Conservation (phyloP, 2,113 vertebrate species). For the Leptobrachium leishanense region DNA sequence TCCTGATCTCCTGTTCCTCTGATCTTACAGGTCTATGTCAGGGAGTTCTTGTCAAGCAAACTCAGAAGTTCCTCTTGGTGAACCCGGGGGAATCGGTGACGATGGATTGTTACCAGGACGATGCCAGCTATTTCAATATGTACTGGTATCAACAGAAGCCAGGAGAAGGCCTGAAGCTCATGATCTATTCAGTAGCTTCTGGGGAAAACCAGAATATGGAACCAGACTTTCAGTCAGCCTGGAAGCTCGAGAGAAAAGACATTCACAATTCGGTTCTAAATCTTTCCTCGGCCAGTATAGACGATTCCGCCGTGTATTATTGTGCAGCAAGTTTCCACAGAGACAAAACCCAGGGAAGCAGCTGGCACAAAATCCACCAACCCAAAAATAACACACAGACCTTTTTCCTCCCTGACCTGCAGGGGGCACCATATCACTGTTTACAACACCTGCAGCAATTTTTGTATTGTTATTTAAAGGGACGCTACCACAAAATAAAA, state of each 20-base stretch:
- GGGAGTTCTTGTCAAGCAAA: neutral
- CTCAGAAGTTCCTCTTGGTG: neutral
- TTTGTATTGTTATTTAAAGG: too few species aligned
- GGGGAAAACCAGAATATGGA: neutral
- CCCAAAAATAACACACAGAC: neutral
- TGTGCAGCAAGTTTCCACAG: slow-evolving; percentile 26
- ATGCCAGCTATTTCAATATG: neutral
- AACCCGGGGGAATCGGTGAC: neutral
- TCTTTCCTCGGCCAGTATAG: neutral
- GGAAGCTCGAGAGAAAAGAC: neutral
- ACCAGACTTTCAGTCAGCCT: neutral
- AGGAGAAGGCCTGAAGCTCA: slow-evolving; percentile 9
- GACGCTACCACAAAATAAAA: too few species aligned
- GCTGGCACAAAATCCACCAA: neutral
- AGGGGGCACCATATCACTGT: too few species aligned
- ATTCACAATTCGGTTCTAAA: neutral
- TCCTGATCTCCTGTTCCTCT: neutral
- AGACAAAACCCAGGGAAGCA: neutral
- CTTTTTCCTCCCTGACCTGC: neutral
- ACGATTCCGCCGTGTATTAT: slow-evolving; percentile 15
- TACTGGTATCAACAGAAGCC: slow-evolving; percentile 33
- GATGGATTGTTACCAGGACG: neutral
- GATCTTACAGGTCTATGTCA: neutral
- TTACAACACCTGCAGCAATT: too few species aligned
- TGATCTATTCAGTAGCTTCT: neutral